Conservation (phyloP, 2,797 vertebrate genomes). For the Podargus strigoides region DNA sequence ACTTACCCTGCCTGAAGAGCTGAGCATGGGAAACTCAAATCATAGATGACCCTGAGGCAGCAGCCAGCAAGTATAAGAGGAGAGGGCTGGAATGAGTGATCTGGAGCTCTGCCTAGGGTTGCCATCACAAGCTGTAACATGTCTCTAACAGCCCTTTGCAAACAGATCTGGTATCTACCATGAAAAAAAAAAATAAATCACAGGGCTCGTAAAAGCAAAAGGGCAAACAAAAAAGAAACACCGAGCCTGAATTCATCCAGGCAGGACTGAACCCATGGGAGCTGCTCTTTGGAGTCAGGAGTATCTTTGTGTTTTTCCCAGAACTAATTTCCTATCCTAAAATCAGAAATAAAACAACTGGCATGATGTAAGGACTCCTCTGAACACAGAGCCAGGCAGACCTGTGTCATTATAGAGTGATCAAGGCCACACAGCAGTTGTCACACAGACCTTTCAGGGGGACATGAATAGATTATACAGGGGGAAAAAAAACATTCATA, state of each 20-base stretch:
- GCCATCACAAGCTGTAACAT: background rate
- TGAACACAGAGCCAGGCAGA: background rate
- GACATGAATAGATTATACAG: background rate
- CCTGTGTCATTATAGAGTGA: background rate
- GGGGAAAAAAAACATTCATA: fast-evolving
- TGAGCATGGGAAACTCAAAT: background rate
- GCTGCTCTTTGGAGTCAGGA: background rate
- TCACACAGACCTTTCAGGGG: background rate
- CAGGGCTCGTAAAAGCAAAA: background rate
- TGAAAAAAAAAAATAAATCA: background rate
- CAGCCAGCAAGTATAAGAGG: background rate
- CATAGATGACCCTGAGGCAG: background rate
- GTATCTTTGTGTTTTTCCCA: background rate
- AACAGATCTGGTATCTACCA: background rate
- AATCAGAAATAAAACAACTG: background rate
- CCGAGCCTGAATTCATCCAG: background rate
- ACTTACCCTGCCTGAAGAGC: background rate
- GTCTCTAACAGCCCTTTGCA: background rate
- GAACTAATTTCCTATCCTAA: background rate
- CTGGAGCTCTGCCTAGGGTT: background rate
- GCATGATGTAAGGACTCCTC: background rate
- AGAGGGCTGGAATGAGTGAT: background rate
- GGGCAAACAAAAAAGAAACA: background rate
- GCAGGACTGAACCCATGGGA: background rate
- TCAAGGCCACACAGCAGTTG: background rate